Percentiles rank a stretch among this genome's conserved stretches.
Evolutionary conservation across 2,113 vertebrate genomes (phyloP).

Genomic region (Jacana jacana): DNA sequence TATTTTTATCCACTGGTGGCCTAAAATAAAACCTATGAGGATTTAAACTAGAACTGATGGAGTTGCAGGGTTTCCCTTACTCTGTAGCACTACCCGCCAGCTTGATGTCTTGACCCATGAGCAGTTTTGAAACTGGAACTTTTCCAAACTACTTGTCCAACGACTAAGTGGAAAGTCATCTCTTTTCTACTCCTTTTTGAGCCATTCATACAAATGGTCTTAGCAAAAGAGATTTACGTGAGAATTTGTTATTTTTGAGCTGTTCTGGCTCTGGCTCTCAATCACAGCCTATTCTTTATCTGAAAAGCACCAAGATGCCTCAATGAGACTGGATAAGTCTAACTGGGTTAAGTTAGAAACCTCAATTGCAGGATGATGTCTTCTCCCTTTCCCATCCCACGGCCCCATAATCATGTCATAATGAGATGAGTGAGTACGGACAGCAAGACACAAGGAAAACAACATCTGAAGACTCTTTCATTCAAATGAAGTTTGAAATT

Average conservation of each 20-base stretch:
- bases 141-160: background rate
- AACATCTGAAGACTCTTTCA: background rate
- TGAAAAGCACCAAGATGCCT: background rate
- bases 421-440: background rate
- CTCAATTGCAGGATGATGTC: background rate
- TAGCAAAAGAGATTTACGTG: background rate
- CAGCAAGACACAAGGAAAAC: background rate
- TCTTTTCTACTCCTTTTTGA: background rate
- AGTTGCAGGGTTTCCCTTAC: accelerated
- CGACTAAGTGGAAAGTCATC: background rate
- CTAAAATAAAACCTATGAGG: background rate
- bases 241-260: background rate
- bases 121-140: background rate
- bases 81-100: background rate
- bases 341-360: background rate
- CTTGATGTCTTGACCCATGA: background rate
- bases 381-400: background rate
- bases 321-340: background rate
- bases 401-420: background rate
- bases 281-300: background rate
- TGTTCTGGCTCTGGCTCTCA: background rate
- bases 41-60: background rate
- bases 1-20: background rate
- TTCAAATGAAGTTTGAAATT: background rate
- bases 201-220: background rate